Conservation (phyloP, 2,888 invertebrate species). For the Linnaemya vulpina region DNA sequence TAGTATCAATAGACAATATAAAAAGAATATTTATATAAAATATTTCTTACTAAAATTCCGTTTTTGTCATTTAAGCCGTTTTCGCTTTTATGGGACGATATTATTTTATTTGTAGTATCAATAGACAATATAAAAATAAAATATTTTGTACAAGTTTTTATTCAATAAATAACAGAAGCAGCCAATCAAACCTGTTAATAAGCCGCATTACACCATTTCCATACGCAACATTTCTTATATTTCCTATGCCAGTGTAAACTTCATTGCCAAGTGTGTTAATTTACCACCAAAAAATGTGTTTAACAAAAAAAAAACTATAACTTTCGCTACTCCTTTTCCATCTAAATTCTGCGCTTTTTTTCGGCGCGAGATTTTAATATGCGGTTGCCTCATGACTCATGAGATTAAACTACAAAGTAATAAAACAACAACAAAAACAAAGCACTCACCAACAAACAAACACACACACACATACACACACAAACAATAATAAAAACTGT, state of each 20-base stretch:
- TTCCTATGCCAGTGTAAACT: neutral
- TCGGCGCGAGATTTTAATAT: constrained; percentile 48
- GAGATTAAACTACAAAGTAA: constrained; percentile 61
- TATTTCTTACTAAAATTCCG: too few relatives aligned
- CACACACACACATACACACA: neutral
- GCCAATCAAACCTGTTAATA: too few relatives aligned
- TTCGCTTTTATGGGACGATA: too few relatives aligned
- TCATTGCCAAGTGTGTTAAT: neutral
- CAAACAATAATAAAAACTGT: constrained; percentile 44
- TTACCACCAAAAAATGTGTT: neutral
- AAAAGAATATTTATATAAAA: too few relatives aligned
- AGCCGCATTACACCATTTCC: too few relatives aligned
- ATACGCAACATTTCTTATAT: too few relatives aligned
- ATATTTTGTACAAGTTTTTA: too few relatives aligned
- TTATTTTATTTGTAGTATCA: too few relatives aligned
- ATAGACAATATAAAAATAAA: too few relatives aligned
- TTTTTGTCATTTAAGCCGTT: too few relatives aligned
- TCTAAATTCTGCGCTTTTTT: neutral
- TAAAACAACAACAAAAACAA: constrained; percentile 40
- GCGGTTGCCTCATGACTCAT: constrained; percentile 63
- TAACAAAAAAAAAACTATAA: neutral
- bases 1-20: too few relatives aligned
- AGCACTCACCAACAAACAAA: neutral
- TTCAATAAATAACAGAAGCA: too few relatives aligned
- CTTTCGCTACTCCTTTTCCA: neutral